Base-by-base conservation (phyloP, 2,888 invertebrate species). In the Parapristionchus giblindavisi region DNA sequence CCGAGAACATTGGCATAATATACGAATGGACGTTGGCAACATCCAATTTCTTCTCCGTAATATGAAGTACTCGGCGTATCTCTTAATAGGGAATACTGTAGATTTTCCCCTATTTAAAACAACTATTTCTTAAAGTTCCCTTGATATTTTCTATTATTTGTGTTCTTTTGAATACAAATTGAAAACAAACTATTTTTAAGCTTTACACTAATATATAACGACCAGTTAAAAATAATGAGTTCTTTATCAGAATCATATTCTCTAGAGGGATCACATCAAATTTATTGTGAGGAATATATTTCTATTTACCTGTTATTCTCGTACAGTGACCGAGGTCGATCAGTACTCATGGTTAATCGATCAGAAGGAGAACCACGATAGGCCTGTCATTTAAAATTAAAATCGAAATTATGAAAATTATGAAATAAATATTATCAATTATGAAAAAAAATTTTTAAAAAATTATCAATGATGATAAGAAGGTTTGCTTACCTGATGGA, bases 361-460 rank as follows among this genome's bases (percentile, higher is more conserved):
- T 68, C 68, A 29, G 68, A 68, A n/a, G 68, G 68, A 52, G 68
- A 52, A 27, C 68, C 68, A 36, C 68, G 68, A 24, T 68, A 52
- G n/a, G 68, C 68, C 68, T 68, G 34, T n/a, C 34, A 32, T 5
- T 11, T 27, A 52, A 36, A 0, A 43, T n/a, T n/a, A n/a, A n/a
- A n/a, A n/a, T n/a, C n/a, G n/a, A n/a, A n/a, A n/a, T n/a, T n/a
- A n/a, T n/a, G n/a, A n/a, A n/a, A n/a, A n/a, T n/a, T n/a, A n/a
- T n/a, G n/a, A n/a, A n/a, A n/a, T n/a, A 43, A 14, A 14, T 43
- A 14, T 14, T 43, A 43, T 43, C 17, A 14, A 43, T 43, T 8
- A 43, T 17, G 11, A 43, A 43, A 43, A 52, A n/a, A 24, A 21
- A 11, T 27, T 43, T 27, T 14, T n/a, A 43, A 43, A 14, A 14